Base-by-base conservation (phyloP, 1,140 invertebrate species). In the Drosophila rhopaloa region DNA sequence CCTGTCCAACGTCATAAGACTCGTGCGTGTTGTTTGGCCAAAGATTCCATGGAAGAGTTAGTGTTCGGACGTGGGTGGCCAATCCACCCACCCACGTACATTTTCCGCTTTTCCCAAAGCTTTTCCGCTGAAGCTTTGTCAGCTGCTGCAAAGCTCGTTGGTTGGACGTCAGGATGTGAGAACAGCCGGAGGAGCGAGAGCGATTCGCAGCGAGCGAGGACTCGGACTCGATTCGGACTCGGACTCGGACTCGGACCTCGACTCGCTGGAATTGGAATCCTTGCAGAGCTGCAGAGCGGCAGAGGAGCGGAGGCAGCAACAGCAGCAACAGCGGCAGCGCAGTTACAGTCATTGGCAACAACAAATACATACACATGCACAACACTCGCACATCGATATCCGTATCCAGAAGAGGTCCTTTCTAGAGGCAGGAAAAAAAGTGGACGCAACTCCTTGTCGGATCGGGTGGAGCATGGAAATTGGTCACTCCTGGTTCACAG, bases 241-340 rank as follows among this genome's bases (percentile, higher is more conserved):
- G n/a, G 16, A 29, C 24, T 24, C 24, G 24, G 24, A 24, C 14
- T 14, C 5, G 24, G 24, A 24, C 24, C 9, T 0, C 32, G 5
- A 68, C 66, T 55, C 37, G 65, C 35, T 70, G 41, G 10, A 14
- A 32, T 32, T 8, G 29, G 29, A 24, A 32, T 14, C 8, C 11
- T 14, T 37, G 62, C 56, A 61, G 62, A 61, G 54, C n/a, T 11
- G 24, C 8, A 24, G 16, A 27, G 59, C 16, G 8, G 43, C 6
- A 29, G 16, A 27, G 43, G 16, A 35, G 37, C 41, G 32, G 61
- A 35, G 11, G 27, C 24, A 62, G 50, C 48, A 70, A 62, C 68
- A 72, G 50, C 62, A 70, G 66, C 68, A 72, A 72, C 68, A 72
- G 68, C 66, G 66, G 68, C 68, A 72, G 68, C 68, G 68, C 68